These are phyloP conservation scores for Zosterops pallidus DNA, from an alignment of 2,113 vertebrate species.

Conservation along the genomic window DNA sequence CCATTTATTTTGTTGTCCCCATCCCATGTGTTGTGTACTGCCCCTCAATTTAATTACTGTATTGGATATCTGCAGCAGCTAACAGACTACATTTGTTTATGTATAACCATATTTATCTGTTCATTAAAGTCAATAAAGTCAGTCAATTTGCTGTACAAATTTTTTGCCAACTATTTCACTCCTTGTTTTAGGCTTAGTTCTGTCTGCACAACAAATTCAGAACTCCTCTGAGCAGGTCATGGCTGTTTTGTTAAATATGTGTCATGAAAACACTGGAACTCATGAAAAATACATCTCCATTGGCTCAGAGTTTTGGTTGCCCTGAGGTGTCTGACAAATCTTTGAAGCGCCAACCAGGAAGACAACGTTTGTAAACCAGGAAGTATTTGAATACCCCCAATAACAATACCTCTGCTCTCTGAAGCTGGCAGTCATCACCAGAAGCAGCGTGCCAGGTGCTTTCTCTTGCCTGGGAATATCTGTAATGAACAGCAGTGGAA, in stretches of 20 bases:
- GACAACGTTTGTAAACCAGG: not conserved
- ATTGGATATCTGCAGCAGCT: not conserved
- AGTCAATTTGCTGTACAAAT: not conserved
- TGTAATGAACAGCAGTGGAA: not conserved
- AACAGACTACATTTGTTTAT: not conserved
- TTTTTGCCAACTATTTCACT: not conserved
- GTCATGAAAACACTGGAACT: not conserved
- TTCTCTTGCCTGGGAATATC: not conserved
- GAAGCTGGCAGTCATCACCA: not conserved
- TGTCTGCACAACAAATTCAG: not conserved
- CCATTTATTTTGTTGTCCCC: not conserved
- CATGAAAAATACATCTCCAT: not conserved
- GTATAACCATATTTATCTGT: not conserved
- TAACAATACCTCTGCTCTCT: not conserved
- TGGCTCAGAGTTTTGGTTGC: not conserved
- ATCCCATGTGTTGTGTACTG: fast-evolving
- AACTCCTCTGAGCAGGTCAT: not conserved
- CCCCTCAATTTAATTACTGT: not conserved
- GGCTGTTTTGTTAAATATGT: not conserved
- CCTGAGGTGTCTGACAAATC: not conserved
- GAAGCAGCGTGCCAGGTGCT: not conserved
- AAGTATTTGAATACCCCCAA: not conserved
- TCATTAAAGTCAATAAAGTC: not conserved
- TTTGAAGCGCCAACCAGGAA: not conserved
- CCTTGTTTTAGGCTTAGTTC: not conserved